Evolutionary conservation across 2,797 vertebrate species (phyloP).

Genomic region (Chelon labrosus): DNA sequence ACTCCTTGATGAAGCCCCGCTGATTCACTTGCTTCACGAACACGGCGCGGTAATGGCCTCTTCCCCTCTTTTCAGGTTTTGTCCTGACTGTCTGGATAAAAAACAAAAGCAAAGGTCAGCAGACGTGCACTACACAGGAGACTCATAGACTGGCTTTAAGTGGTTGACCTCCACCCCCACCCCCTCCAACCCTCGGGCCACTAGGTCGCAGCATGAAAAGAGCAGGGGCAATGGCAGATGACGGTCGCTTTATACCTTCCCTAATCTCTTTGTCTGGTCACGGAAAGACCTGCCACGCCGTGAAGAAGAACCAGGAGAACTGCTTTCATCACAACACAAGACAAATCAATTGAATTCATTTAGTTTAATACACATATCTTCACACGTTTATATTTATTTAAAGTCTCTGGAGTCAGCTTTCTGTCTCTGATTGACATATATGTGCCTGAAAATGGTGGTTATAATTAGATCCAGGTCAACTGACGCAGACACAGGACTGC

Average conservation of each 20-base stretch:
- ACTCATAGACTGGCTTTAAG: conserved; percentile 48
- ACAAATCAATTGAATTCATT: not conserved
- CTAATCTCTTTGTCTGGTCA: conserved; percentile 56
- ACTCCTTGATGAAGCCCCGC: not conserved
- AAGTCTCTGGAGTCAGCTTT: conserved; percentile 9
- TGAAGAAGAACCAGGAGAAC: conserved; percentile 1
- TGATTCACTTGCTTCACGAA: not conserved
- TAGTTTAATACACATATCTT: not conserved
- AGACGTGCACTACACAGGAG: conserved; percentile 40
- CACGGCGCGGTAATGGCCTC: not conserved
- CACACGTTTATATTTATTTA: not conserved
- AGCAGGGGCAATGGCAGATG: conserved; percentile 41
- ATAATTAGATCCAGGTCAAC: conserved; percentile 73
- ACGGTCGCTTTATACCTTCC: conserved; percentile 36
- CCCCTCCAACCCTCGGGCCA: conserved; percentile 9
- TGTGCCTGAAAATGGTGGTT: conserved; percentile 32
- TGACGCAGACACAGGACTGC: conserved; percentile 56
- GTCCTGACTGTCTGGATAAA: conserved; percentile 8
- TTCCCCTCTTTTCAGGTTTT: conserved; percentile 27
- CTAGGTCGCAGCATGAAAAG: conserved; percentile 57
- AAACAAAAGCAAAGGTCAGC: conserved; percentile 55
- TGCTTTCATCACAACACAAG: not conserved
- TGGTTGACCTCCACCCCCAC: conserved; percentile 23
- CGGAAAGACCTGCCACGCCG: conserved; percentile 24
- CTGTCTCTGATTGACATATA: conserved; percentile 13